phyloP scores from a whole-genome alignment of 2,113 vertebrate species.

The Pelobates fuscus region DNA sequence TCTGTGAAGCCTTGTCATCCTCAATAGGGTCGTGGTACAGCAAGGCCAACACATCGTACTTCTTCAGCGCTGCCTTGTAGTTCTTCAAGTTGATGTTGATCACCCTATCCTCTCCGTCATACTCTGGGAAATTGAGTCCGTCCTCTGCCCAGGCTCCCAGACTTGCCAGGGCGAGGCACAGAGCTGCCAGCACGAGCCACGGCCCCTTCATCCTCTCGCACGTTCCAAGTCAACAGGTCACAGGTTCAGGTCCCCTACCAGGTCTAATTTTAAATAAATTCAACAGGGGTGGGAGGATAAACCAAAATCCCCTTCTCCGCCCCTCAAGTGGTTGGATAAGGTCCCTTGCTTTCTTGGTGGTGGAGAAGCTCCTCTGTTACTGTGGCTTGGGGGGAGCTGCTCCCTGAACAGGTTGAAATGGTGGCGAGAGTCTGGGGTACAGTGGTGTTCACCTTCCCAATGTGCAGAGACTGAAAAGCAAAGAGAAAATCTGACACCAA shows the following conservation, averaged over 20 bases:
- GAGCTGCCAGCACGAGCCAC: constrained; percentile 66
- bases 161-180: constrained; percentile 59
- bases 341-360: constrained; percentile 14
- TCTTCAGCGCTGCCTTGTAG: constrained; percentile 87
- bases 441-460: constrained; percentile 33
- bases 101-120: constrained; percentile 86
- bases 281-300: not conserved
- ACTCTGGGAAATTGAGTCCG: constrained; percentile 82
- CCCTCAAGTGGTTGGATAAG: constrained; percentile 24
- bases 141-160: constrained; percentile 69
- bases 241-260: constrained; percentile 22
- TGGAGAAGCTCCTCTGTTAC: constrained; percentile 46
- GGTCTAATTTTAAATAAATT: constrained; percentile 30
- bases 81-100: constrained; percentile 78
- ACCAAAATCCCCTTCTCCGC: constrained; percentile 5
- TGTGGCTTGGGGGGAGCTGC: constrained; percentile 12
- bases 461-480: constrained; percentile 52
- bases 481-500: constrained; percentile 53
- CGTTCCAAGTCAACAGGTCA: constrained; percentile 44
- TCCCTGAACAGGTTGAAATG: constrained; percentile 28
- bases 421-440: constrained; percentile 40
- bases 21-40: constrained; percentile 82
- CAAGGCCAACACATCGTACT: constrained; percentile 86
- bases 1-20: constrained; percentile 74
- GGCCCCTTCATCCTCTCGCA: constrained; percentile 69